Percentiles rank a stretch among this genome's conserved stretches.
Evolutionary conservation across 2,113 vertebrate genomes (phyloP).

Genomic region (Paramormyrops kingsleyae): DNA sequence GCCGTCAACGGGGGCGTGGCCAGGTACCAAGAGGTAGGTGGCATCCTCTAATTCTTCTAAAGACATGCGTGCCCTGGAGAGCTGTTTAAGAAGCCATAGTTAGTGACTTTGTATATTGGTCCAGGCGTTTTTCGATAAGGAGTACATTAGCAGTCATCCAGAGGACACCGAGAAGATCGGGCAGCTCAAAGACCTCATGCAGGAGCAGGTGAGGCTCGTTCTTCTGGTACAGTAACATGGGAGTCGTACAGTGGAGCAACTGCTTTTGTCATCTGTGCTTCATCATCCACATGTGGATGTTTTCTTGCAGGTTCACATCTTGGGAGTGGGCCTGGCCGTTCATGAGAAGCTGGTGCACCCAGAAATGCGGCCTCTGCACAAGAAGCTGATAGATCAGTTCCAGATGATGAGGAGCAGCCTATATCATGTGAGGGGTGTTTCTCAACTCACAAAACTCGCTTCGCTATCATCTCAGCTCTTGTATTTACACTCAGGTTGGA

Average conservation of each 20-base stretch:
- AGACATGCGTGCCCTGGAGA: not conserved
- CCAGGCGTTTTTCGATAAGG: constrained; percentile 96
- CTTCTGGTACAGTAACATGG: not conserved
- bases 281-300: not conserved
- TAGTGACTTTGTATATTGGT: not conserved
- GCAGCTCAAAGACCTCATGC: constrained; percentile 96
- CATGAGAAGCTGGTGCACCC: constrained; percentile 96
- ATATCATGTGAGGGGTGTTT: constrained; percentile 73
- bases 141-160: constrained; percentile 87
- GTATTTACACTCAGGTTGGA: not conserved
- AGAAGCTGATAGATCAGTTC: constrained; percentile 97
- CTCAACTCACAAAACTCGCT: not conserved
- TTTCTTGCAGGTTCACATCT: constrained; percentile 74
- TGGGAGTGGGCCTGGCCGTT: constrained; percentile 86
- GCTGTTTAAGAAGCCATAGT: not conserved
- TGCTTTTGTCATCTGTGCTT: not conserved
- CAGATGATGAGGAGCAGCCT: constrained; percentile 97
- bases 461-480: not conserved
- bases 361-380: constrained; percentile 96
- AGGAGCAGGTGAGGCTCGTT: constrained; percentile 77
- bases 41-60: not conserved
- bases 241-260: not conserved
- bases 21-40: constrained; percentile 88
- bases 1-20: constrained; percentile 95
- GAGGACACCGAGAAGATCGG: constrained; percentile 92